Percentiles rank a stretch among this genome's conserved stretches.
Conservation (phyloP, 2,888 invertebrate genomes). For the Neelides folsomi region DNA sequence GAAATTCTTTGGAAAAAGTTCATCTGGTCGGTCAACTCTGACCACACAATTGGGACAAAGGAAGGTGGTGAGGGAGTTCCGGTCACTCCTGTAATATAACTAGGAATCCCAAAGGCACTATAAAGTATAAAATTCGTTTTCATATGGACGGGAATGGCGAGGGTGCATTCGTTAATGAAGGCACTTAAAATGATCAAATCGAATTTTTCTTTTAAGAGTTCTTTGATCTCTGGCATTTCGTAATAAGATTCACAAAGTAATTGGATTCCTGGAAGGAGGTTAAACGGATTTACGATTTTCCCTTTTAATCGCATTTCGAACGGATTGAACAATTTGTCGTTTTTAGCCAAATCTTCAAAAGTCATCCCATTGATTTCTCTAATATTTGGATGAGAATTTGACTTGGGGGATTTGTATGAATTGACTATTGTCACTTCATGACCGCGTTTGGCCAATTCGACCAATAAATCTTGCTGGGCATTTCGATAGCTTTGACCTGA, state of each 20-base stretch:
- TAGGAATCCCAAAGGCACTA: conserved; percentile 27
- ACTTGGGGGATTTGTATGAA: not conserved
- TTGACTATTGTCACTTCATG: not conserved
- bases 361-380: not conserved
- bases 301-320: not conserved
- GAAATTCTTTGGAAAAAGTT: conserved; percentile 32
- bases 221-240: not conserved
- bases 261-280: not conserved
- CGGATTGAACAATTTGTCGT: not conserved
- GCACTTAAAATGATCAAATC: conserved; percentile 10
- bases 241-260: not conserved
- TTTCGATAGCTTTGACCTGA: not conserved
- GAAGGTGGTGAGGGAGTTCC: conserved; percentile 32
- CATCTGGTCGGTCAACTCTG: conserved; percentile 33
- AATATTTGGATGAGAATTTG: not conserved
- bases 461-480: not conserved
- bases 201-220: conserved; percentile 8
- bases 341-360: not conserved
- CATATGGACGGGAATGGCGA: conserved; percentile 30
- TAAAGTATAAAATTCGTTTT: conserved; percentile 37
- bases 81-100: not conserved
- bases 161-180: conserved; percentile 33
- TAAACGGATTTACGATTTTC: not conserved
- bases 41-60: conserved; percentile 34
- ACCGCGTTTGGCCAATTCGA: not conserved